Percentiles rank a stretch among this genome's conserved stretches.
Evolutionary conservation across 2,113 vertebrate genomes (phyloP).

Genomic region (Tauraco erythrolophus): DNA sequence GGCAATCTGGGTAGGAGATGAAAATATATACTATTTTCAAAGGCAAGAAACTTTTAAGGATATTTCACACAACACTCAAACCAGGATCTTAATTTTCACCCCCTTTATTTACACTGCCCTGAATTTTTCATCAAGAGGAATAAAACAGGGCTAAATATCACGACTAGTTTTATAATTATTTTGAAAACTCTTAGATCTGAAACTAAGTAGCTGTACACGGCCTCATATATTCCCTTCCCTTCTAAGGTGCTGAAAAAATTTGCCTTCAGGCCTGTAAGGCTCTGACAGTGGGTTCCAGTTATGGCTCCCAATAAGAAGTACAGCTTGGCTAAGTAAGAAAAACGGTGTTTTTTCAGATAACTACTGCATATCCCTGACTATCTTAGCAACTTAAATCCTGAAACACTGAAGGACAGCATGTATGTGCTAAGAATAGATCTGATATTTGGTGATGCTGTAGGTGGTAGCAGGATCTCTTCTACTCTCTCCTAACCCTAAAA

Average conservation of each 20-base stretch:
- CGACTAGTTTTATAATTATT: not conserved
- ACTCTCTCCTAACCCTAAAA: not conserved
- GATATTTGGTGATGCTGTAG: not conserved
- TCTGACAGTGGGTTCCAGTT: not conserved
- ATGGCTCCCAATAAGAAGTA: not conserved
- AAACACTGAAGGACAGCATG: not conserved
- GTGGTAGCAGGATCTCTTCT: conserved; percentile 3
- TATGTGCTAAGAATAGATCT: not conserved
- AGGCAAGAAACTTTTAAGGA: not conserved
- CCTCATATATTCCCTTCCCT: not conserved
- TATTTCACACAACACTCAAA: not conserved
- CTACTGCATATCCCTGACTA: not conserved
- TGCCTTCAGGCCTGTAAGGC: not conserved
- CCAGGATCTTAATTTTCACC: not conserved
- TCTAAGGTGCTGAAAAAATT: not conserved
- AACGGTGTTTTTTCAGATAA: not conserved
- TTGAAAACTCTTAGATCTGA: not conserved
- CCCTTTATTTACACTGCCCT: not conserved
- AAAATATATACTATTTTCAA: not conserved
- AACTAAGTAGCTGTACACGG: not conserved
- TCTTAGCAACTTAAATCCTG: not conserved
- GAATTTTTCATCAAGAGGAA: not conserved
- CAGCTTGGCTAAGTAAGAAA: not conserved
- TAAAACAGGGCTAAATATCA: not conserved
- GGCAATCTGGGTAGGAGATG: not conserved